Evolutionary conservation across 2,797 vertebrate species (phyloP).

Genomic region (Sparidentex hasta): DNA sequence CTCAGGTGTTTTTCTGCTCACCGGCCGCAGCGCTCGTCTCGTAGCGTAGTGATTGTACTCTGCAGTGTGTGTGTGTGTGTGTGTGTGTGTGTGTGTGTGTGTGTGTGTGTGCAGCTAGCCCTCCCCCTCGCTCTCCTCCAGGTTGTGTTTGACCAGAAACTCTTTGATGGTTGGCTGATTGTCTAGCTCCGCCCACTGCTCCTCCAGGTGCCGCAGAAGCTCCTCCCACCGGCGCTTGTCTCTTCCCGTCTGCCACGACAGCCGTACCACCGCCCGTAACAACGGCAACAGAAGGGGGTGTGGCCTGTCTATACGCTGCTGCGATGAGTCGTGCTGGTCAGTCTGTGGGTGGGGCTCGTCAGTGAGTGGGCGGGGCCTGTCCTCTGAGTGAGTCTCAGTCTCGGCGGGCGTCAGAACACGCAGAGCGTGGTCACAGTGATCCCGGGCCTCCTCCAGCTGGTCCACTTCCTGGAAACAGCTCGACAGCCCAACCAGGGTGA

Average conservation of each 20-base stretch:
- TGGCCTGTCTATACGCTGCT: conserved; percentile 15
- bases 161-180: conserved; percentile 90
- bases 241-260: conserved; percentile 93
- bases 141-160: conserved; percentile 89
- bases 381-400: not conserved
- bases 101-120: conserved; percentile 7
- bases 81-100: conserved; percentile 22
- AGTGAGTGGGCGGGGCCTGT: conserved; percentile 19
- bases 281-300: conserved; percentile 90
- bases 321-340: conserved; percentile 27
- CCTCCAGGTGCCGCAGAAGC: conserved; percentile 87
- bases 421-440: conserved; percentile 90
- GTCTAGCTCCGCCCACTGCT: conserved; percentile 79
- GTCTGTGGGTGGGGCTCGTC: conserved; percentile 43
- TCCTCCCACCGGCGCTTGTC: conserved; percentile 93
- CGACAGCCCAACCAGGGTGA: conserved; percentile 90
- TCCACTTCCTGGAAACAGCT: conserved; percentile 94
- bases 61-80: conserved; percentile 19
- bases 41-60: not conserved
- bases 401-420: conserved; percentile 80
- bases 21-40: accelerated
- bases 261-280: conserved; percentile 88
- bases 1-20: not conserved
- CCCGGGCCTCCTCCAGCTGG: conserved; percentile 88
- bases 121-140: conserved; percentile 80